Conservation (phyloP, 2,113 vertebrate species). For the Sinocyclocheilus anshuiensis region DNA sequence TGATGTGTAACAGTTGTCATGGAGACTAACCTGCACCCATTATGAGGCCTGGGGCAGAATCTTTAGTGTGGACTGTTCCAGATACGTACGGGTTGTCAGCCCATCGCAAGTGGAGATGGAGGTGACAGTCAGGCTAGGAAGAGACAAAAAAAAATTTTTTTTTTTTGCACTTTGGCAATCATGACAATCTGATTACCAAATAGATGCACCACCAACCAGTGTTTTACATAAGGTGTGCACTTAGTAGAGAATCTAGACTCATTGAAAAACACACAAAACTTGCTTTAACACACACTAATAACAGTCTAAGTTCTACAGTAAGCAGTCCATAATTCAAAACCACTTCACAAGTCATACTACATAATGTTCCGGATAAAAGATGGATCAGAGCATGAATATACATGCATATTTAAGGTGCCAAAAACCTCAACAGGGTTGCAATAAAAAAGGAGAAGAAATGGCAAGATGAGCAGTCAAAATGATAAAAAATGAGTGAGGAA, state of each 20-base stretch:
- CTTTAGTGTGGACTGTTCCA: conserved; percentile 96
- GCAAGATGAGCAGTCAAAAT: no score
- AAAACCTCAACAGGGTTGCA: not conserved
- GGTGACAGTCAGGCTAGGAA: conserved; percentile 89
- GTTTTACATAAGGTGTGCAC: not conserved
- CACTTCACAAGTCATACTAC: not conserved
- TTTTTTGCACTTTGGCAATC: not conserved
- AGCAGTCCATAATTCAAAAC: not conserved
- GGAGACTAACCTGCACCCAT: conserved; percentile 92
- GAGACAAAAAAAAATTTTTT: not conserved
- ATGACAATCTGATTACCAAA: not conserved
- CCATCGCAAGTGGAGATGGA: conserved; percentile 96
- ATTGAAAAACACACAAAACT: conserved; percentile 9
- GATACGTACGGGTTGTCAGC: conserved; percentile 97
- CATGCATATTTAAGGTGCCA: not conserved
- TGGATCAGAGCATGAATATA: not conserved
- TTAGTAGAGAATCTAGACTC: not conserved
- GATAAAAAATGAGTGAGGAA: no score
- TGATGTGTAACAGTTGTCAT: not conserved
- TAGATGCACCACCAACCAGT: not conserved
- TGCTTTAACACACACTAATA: not conserved
- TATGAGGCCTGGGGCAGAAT: conserved; percentile 94
- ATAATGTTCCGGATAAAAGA: not conserved
- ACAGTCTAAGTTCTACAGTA: not conserved
- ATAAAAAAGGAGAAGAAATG: no score